Conservation (phyloP, 2,888 invertebrate genomes). For the Nasonovia ribisnigri region DNA sequence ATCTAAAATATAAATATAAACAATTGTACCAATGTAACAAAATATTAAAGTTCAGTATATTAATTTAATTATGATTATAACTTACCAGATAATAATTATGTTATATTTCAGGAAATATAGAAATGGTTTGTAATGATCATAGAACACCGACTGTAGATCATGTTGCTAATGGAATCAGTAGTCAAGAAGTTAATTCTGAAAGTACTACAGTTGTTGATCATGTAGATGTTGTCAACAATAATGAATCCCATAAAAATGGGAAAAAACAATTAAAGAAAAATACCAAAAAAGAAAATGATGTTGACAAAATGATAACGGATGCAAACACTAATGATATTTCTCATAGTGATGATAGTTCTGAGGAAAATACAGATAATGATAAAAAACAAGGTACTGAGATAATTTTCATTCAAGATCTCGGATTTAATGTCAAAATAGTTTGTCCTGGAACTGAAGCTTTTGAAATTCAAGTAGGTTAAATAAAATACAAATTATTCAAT, state of each 20-base stretch:
- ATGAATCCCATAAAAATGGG: slow-evolving; percentile 31
- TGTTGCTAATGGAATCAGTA: slow-evolving; percentile 39
- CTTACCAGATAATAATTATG: not conserved
- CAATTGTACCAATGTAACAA: not conserved
- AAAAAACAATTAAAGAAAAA: slow-evolving; percentile 46
- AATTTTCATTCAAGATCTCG: slow-evolving; percentile 90
- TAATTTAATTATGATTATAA: not conserved
- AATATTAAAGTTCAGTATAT: not conserved
- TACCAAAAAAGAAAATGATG: slow-evolving; percentile 48
- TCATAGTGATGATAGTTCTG: slow-evolving; percentile 52
- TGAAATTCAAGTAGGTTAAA: slow-evolving; percentile 83
- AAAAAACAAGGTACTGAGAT: slow-evolving; percentile 78
- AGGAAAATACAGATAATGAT: slow-evolving; percentile 67
- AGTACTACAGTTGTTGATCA: slow-evolving; percentile 14
- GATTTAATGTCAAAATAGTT: slow-evolving; percentile 93
- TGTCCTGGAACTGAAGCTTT: slow-evolving; percentile 92
- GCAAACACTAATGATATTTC: slow-evolving; percentile 29
- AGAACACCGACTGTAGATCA: not conserved
- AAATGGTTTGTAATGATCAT: slow-evolving; percentile 28
- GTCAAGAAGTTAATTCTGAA: slow-evolving; percentile 15
- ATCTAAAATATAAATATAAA: not conserved
- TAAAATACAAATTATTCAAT: not conserved
- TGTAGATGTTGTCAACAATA: slow-evolving; percentile 58
- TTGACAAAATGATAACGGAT: slow-evolving; percentile 47
- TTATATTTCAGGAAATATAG: slow-evolving; percentile 27